Conservation (phyloP, 2,113 vertebrate species). For the Delphinapterus leucas region DNA sequence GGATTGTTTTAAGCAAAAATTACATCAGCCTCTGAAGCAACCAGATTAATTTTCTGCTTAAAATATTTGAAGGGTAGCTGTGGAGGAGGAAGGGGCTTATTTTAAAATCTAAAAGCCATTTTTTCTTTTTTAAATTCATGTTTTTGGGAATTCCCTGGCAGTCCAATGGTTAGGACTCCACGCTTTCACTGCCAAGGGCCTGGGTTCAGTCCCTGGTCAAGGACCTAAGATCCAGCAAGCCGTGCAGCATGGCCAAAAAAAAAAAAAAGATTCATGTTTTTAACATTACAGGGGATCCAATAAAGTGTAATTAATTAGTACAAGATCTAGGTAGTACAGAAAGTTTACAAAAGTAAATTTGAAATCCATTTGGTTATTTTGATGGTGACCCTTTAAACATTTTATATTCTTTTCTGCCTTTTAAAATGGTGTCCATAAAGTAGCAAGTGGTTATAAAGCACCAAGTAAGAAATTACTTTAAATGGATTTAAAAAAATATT, state of each 20-base stretch:
- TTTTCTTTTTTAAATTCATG: not conserved
- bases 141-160: not conserved
- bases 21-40: not conserved
- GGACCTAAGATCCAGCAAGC: too few species aligned
- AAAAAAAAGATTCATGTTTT: not conserved
- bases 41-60: slow-evolving; percentile 3
- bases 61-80: not conserved
- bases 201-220: too few species aligned
- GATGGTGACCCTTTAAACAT: not conserved
- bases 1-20: not conserved
- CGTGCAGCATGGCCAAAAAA: too few species aligned
- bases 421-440: not conserved
- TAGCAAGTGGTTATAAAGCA: not conserved
- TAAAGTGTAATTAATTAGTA: not conserved
- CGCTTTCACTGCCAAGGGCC: too few species aligned
- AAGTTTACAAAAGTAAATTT: not conserved
- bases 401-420: slow-evolving; percentile 18
- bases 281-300: not conserved
- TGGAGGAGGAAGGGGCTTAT: not conserved
- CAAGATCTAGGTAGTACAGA: not conserved
- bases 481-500: not conserved
- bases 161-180: too few species aligned
- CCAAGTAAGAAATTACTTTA: slow-evolving; percentile 23
- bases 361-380: not conserved
- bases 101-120: slow-evolving; percentile 30